Evolutionary conservation across 1,140 invertebrate genomes (phyloP).

Genomic region (Drosophila equinoxialis): DNA sequence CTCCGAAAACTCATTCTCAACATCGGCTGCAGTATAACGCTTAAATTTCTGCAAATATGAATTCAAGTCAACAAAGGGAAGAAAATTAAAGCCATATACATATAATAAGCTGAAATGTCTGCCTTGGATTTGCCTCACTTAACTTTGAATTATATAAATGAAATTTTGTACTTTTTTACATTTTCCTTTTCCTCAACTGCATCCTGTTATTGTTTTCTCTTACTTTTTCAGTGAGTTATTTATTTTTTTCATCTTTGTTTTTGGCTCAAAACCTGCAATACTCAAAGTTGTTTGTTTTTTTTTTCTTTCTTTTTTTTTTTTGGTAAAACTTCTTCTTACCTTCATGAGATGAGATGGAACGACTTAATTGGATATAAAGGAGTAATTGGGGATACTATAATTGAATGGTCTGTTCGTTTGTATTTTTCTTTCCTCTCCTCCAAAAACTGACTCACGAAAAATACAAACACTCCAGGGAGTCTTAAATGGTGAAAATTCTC

Average conservation of each 20-base stretch:
- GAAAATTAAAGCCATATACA: not conserved
- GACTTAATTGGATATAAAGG: not conserved
- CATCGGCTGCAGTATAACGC: conserved; percentile 76
- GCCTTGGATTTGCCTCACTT: not conserved
- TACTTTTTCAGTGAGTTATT: not conserved
- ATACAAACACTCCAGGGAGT: not conserved
- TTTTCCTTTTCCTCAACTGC: conserved; percentile 2
- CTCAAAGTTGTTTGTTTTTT: not conserved
- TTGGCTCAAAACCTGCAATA: not conserved
- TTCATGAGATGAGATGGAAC: not conserved
- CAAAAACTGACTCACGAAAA: not conserved
- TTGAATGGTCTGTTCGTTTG: not conserved
- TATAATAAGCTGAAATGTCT: conserved; percentile 1
- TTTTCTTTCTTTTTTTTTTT: not conserved
- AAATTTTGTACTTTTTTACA: not conserved
- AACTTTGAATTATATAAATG: conserved; percentile 5
- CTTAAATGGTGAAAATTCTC: not conserved
- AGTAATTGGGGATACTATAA: not conserved
- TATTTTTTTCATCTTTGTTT: not conserved
- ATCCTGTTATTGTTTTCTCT: conserved; percentile 9
- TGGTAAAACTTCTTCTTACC: not conserved
- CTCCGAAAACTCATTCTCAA: conserved; percentile 78
- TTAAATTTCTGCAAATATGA: conserved; percentile 73
- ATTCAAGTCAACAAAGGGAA: not conserved
- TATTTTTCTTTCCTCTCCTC: not conserved